phyloP scores from a whole-genome alignment of 2,113 vertebrate species.

The Paradoxurus hermaphroditus region DNA sequence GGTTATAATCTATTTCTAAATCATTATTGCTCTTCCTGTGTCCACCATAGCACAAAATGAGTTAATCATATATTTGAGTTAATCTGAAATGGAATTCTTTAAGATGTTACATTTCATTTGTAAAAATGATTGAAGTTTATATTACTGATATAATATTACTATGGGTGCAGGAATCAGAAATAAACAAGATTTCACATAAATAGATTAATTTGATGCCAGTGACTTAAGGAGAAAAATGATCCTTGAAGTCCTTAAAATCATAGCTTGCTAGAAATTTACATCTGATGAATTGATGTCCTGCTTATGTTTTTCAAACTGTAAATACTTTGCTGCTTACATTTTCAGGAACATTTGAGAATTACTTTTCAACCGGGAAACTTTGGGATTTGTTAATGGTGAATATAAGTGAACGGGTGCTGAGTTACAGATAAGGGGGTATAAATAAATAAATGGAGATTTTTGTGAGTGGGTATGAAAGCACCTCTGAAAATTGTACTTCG shows the following conservation, averaged over 20 bases:
- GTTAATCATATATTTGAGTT: neutral
- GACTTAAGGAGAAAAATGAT: neutral
- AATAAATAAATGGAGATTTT: neutral
- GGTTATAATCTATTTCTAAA: neutral
- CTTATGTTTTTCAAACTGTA: conserved; percentile 24
- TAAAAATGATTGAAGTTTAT: neutral
- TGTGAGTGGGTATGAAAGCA: neutral
- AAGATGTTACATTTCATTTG: conserved; percentile 9
- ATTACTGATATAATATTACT: neutral
- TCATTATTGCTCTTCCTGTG: neutral
- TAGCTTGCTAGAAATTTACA: neutral
- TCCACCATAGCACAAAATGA: neutral
- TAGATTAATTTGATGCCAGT: neutral
- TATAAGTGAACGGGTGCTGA: neutral
- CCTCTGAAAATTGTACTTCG: neutral
- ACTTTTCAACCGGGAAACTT: neutral
- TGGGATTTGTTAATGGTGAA: neutral
- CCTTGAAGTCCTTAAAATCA: neutral
- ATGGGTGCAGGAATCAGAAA: neutral
- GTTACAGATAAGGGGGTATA: neutral
- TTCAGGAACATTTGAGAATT: conserved; percentile 15
- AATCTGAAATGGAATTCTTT: neutral
- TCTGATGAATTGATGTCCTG: neutral
- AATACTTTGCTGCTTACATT: neutral
- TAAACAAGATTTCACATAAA: neutral